These are phyloP conservation scores for Rynchops niger DNA, from an alignment of 2,113 vertebrate species.

Conservation along the genomic window DNA sequence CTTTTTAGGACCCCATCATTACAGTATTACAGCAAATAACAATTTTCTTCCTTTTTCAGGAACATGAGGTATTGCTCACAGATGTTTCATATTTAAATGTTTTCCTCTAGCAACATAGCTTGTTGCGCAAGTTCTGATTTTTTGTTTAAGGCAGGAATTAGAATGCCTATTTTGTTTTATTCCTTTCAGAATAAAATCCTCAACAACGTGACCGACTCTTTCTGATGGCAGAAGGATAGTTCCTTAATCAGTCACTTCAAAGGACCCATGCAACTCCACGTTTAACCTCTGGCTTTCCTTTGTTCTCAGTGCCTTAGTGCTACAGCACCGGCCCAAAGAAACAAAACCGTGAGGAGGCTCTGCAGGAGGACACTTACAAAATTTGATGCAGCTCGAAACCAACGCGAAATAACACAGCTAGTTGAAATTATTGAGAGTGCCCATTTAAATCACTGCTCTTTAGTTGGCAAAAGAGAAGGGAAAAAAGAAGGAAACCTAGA, in stretches of 20 bases:
- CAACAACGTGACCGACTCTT: neutral
- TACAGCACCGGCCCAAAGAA: neutral
- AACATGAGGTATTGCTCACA: neutral
- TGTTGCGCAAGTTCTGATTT: neutral
- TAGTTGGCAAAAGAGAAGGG: neutral
- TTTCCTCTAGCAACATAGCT: neutral
- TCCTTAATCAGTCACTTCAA: neutral
- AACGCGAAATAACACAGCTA: neutral
- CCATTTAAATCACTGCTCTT: conserved; percentile 41
- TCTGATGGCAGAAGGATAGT: neutral
- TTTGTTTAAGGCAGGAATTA: neutral
- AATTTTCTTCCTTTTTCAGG: neutral
- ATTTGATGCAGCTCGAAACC: neutral
- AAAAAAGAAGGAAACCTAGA: neutral
- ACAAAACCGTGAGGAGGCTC: neutral
- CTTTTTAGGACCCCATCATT: neutral
- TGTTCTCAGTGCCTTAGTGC: neutral
- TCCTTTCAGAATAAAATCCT: neutral
- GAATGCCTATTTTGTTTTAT: neutral
- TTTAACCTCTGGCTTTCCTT: neutral
- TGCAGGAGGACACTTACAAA: neutral
- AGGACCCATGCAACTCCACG: neutral
- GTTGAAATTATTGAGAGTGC: neutral
- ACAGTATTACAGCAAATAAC: neutral
- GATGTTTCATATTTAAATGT: neutral